Percentiles rank a stretch among this genome's conserved stretches.
phyloP scores from a whole-genome alignment of 2,888 invertebrate species.

The Microdon myrmicae region DNA sequence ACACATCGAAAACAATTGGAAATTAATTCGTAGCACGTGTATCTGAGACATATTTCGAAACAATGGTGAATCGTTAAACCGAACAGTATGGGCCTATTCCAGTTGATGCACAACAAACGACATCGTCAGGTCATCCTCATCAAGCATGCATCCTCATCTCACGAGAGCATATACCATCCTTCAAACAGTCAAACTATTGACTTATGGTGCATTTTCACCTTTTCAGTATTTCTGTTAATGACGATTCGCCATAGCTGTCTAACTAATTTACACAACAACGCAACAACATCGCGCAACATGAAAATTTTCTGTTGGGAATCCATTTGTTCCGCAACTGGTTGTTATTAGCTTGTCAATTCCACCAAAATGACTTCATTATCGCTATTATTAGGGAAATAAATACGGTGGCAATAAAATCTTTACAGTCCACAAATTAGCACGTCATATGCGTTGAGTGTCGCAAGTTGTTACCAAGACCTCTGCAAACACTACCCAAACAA shows the following conservation, averaged over 20 bases:
- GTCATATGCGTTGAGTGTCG: conserved; percentile 27
- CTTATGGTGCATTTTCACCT: too few species aligned
- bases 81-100: too few species aligned
- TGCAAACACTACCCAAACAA: conserved; percentile 30
- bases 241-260: not conserved
- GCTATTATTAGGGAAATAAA: conserved; percentile 24
- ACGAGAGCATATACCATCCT: too few species aligned
- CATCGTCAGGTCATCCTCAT: too few species aligned
- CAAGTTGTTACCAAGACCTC: conserved; percentile 24
- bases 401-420: conserved; percentile 38
- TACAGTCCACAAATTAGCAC: conserved; percentile 39
- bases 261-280: conserved; percentile 10
- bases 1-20: too few species aligned
- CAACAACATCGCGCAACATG: conserved; percentile 2
- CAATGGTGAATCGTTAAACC: too few species aligned
- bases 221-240: too few species aligned
- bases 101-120: too few species aligned
- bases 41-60: too few species aligned
- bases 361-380: conserved; percentile 32
- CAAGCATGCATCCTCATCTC: too few species aligned
- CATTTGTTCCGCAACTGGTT: conserved; percentile 32
- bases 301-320: conserved; percentile 9
- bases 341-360: conserved; percentile 20
- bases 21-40: too few species aligned
- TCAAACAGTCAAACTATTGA: too few species aligned